A percentile compares a stretch with the other conserved stretches of the same genome.
Evolutionary conservation across 2,797 vertebrate genomes (phyloP).

Genomic region (Lateolabrax maculatus): DNA sequence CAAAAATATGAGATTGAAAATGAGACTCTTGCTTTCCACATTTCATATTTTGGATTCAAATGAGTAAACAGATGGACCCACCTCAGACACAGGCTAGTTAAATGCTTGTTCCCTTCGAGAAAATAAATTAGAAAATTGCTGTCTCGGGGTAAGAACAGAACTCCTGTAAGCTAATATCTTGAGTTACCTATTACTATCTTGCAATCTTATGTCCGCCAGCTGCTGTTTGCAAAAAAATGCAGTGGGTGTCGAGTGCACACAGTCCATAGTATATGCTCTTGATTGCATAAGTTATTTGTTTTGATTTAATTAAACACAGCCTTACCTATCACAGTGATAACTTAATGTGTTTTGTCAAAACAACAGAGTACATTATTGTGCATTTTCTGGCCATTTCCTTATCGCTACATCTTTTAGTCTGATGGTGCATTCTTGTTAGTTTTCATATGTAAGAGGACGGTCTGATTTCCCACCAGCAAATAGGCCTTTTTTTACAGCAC

Average conservation of each 20-base stretch:
- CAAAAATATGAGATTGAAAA: slow-evolving; percentile 49
- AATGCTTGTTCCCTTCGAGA: background rate
- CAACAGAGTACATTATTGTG: background rate
- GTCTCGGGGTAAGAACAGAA: background rate
- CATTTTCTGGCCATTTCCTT: background rate
- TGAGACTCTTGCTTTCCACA: background rate
- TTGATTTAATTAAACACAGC: background rate
- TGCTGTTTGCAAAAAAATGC: background rate
- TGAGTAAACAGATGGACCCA: background rate
- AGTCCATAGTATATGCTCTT: background rate
- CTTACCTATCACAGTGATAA: background rate
- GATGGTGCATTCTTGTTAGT: background rate
- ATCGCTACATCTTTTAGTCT: background rate
- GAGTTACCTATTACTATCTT: background rate
- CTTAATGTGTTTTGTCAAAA: background rate
- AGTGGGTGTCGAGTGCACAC: background rate
- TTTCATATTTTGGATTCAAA: background rate
- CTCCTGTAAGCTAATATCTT: background rate
- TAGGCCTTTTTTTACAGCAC: background rate
- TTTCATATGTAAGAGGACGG: background rate
- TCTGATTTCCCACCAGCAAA: background rate
- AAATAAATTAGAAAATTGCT: too few relatives aligned
- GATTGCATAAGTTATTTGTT: background rate
- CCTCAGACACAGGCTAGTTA: background rate
- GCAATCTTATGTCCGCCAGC: background rate